Base-by-base conservation (phyloP, 2,888 invertebrate species). In the Parnassius apollo region DNA sequence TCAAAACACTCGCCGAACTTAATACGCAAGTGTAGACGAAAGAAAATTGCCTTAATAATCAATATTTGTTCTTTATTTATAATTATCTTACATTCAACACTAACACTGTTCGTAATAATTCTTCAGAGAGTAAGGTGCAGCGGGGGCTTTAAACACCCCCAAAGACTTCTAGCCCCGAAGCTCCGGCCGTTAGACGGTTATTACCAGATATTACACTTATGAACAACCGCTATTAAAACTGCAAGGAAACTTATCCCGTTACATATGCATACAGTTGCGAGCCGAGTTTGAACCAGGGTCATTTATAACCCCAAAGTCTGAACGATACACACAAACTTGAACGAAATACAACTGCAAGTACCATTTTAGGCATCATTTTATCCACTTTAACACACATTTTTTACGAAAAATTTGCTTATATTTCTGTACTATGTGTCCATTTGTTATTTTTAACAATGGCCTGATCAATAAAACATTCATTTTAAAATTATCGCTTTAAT, bases 121-220 rank as follows among this genome's bases (percentile, higher is more conserved):
- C 51, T 45, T 60, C 44, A 57, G 51, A 42, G 18, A 52, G 42
- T 18, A 54, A 42, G 59, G 46, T 57, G 57, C 44, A 59, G 48
- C 61, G 59, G 67, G 62, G 66, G 65, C 70, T 62, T 70, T 71
- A 72, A 75, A 70, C 69, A 69, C 70, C 70, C 70, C 70, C 63
- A 59, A 66, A 71, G 71, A 71, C 68, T 67, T 52, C 61, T 57
- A 65, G 69, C 65, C 68, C 56, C 69, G 59, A 42, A 11, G 51
- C 46, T 60, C 68, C 67, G 67, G 63, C 71, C 68, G 66, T 69
- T 68, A 70, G 65, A 68, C 71, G 68, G 82, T 83, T 85, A 86
- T 86, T 85, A 80, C 83, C 72, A 81, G 82, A 88, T 89, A 88
- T 86, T 85, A 88, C 86, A 90, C 88, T 91, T 89, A 86, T 66